Conservation (phyloP, 2,797 vertebrate species). For the Hypotaenidia okinawae region DNA sequence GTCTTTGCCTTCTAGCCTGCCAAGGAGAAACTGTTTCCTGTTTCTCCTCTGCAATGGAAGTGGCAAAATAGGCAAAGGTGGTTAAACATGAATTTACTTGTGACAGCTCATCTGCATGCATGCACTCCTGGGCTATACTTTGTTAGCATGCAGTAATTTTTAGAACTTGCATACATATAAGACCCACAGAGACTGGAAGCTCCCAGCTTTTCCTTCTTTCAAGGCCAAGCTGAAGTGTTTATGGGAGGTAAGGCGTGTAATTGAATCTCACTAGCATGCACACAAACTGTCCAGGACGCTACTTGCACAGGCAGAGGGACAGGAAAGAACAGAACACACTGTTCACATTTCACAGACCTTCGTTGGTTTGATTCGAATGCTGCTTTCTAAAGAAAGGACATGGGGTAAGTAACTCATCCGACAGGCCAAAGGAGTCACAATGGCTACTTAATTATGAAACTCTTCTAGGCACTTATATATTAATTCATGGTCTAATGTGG, state of each 20-base stretch:
- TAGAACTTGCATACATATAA: neutral
- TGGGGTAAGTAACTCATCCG: conserved; percentile 3
- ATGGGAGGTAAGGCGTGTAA: neutral
- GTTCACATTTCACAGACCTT: neutral
- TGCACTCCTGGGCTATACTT: neutral
- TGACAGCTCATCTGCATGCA: neutral
- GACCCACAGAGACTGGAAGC: neutral
- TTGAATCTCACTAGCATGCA: neutral
- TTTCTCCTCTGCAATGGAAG: neutral
- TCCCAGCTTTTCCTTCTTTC: neutral
- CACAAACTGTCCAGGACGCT: neutral
- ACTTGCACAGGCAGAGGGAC: neutral
- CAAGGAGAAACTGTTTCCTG: neutral
- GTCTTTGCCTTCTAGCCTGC: neutral
- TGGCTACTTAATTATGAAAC: conserved; percentile 73
- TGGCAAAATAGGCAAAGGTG: neutral
- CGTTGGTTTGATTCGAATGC: conserved; percentile 38
- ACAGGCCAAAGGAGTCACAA: conserved; percentile 68
- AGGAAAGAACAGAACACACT: neutral
- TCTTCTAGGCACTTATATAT: conserved; percentile 71
- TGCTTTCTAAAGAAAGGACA: conserved; percentile 52
- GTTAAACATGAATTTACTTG: neutral
- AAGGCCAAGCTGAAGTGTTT: neutral
- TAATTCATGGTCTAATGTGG: conserved; percentile 76
- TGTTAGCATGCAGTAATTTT: neutral